Conservation (phyloP, 1,140 invertebrate genomes). For the Sogatella furcifera region DNA sequence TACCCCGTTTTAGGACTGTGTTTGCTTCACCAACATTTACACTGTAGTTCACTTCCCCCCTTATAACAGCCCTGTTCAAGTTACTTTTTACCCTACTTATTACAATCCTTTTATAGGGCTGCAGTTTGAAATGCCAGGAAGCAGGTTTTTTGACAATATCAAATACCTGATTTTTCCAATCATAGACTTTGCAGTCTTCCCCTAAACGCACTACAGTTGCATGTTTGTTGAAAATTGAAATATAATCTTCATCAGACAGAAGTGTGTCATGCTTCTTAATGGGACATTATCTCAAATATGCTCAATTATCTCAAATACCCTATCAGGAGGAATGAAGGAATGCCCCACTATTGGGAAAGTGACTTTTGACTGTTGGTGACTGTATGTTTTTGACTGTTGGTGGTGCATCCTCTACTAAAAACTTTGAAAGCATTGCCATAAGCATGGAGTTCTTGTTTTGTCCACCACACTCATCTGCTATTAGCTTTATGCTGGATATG, state of each 20-base stretch:
- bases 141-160: too few species aligned
- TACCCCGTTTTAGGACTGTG: too few species aligned
- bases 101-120: too few species aligned
- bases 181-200: too few species aligned
- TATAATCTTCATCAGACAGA: conserved; percentile 10
- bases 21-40: too few species aligned
- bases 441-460: conserved; percentile 30
- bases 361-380: conserved; percentile 18
- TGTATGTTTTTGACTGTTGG: neutral
- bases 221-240: conserved; percentile 1
- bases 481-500: too few species aligned
- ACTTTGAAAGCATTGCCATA: conserved; percentile 17
- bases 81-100: too few species aligned
- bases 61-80: neutral
- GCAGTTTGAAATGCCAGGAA: too few species aligned
- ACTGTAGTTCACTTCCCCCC: too few species aligned
- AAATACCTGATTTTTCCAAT: too few species aligned
- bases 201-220: too few species aligned
- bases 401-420: conserved; percentile 12
- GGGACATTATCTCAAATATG: too few species aligned
- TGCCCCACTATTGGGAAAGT: conserved; percentile 25
- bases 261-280: conserved; percentile 22
- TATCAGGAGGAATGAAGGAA: conserved; percentile 25
- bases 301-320: conserved; percentile 28
- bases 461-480: conserved; percentile 24